Percentiles rank a stretch among this genome's conserved stretches.
Evolutionary conservation across 2,888 invertebrate species (phyloP).

Genomic region (Tinea semifulvella): DNA sequence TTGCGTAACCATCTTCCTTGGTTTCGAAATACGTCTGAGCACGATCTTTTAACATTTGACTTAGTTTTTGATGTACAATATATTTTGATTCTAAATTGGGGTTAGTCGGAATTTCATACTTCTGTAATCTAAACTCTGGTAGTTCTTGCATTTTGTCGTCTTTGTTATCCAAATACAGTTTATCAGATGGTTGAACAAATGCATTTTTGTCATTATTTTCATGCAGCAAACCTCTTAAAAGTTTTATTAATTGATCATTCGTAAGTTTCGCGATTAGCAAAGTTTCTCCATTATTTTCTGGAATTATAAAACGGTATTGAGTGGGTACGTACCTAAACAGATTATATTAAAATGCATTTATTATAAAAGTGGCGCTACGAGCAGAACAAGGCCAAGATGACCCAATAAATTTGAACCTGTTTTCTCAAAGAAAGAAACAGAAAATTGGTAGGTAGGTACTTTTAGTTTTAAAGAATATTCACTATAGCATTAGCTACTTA

Average conservation of each 20-base stretch:
- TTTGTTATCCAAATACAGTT: not conserved
- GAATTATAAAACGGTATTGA: no score
- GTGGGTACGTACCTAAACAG: no score
- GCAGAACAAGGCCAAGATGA: no score
- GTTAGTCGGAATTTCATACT: slow-evolving; percentile 33
- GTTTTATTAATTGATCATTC: not conserved
- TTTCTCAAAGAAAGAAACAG: no score
- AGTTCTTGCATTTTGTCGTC: not conserved
- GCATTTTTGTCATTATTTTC: slow-evolving; percentile 16
- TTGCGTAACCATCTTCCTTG: slow-evolving; percentile 35
- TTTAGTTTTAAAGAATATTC: no score
- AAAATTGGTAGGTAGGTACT: no score
- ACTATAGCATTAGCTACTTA: no score
- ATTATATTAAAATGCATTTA: no score
- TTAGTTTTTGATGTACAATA: slow-evolving; percentile 39
- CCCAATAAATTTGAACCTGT: no score
- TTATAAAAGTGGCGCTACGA: no score
- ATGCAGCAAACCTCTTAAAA: no score
- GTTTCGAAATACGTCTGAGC: slow-evolving; percentile 26
- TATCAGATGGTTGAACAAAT: not conserved
- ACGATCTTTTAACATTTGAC: slow-evolving; percentile 36
- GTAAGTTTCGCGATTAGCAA: not conserved
- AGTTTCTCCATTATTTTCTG: not conserved
- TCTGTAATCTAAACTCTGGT: slow-evolving; percentile 35
- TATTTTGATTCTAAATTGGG: slow-evolving; percentile 30